Percentiles rank a stretch among this genome's conserved stretches.
Evolutionary conservation across 2,797 vertebrate species (phyloP).

Genomic region (Gobio occitaniae): DNA sequence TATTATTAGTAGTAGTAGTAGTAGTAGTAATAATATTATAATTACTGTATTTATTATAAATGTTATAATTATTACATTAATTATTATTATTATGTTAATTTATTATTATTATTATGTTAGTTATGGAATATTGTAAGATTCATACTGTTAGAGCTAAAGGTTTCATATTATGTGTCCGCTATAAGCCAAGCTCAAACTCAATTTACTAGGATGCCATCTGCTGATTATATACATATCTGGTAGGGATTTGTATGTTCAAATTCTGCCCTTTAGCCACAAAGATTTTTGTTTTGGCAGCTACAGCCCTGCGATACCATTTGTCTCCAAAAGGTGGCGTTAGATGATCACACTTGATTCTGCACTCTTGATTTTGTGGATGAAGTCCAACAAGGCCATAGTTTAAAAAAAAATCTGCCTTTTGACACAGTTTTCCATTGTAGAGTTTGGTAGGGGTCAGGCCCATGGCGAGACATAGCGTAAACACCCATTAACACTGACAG

Average conservation of each 20-base stretch:
- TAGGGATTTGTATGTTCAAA: background rate
- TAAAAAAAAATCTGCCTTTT: background rate
- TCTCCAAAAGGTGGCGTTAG: slow-evolving; percentile 37
- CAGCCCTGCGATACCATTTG: slow-evolving; percentile 9
- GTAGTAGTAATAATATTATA: too few species aligned
- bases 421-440: slow-evolving; percentile 20
- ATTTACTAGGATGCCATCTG: slow-evolving; percentile 21
- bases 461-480: background rate
- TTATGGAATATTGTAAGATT: background rate
- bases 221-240: background rate
- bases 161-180: background rate
- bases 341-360: background rate
- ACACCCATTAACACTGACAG: slow-evolving; percentile 27
- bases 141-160: background rate
- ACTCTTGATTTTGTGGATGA: background rate
- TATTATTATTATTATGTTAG: background rate
- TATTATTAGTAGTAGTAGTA: background rate
- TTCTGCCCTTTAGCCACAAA: background rate
- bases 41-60: too few species aligned
- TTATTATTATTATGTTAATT: background rate
- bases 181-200: background rate
- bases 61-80: too few species aligned
- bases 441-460: slow-evolving; percentile 8
- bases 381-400: background rate
- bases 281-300: background rate